Base-by-base conservation (phyloP, 2,797 vertebrate genomes). In the Bucorvus abyssinicus region DNA sequence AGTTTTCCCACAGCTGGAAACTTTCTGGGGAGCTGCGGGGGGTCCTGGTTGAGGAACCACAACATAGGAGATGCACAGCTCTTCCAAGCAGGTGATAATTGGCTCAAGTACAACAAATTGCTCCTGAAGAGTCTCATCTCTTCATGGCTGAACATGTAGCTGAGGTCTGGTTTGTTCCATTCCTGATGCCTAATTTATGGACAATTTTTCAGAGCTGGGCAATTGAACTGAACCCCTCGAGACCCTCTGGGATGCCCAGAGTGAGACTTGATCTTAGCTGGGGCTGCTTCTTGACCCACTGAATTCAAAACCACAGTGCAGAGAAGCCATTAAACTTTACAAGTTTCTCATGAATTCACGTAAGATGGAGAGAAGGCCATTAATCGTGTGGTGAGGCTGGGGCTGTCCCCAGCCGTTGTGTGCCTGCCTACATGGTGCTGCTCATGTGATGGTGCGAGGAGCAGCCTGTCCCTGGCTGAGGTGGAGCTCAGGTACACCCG, bases 61-160 rank as follows among this genome's bases (percentile, higher is more conserved):
- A 0, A 27, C 10, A 4, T 17, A 6, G 0, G 30, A 63, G 23
- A 11, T 26, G 50, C 19, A 7, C 20, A 15, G n/a, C 24, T 78
- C 44, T 38, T 56, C 30, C 24, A 29, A n/a, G 16, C 9, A 4
- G 47, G 21, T 60, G 55, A 23, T 47, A 77, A n/a, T 56, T 71
- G 59, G 21, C 65, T 84, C 8, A 1, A 22, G 56, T 3, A 12
- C 27, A 60, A 36, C 1, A 13, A 52, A 82, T 32, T 34, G 53
- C 2, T 45, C 42, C 22, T 23, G 61, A 32, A 61, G 38, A 40
- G 38, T 40, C 38, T 40, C 38, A 40, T 12, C 38, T 40, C 38
- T 36, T 34, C 7, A 2, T 34, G 36, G 29, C 40, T 50, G 42
- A 45, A 34, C 6, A 3, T 19, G 61, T 30, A 44, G 59, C 49